These are phyloP conservation scores for Kryptolebias ocellatus DNA, from an alignment of 2,797 vertebrate genomes.

Conservation along the genomic window DNA sequence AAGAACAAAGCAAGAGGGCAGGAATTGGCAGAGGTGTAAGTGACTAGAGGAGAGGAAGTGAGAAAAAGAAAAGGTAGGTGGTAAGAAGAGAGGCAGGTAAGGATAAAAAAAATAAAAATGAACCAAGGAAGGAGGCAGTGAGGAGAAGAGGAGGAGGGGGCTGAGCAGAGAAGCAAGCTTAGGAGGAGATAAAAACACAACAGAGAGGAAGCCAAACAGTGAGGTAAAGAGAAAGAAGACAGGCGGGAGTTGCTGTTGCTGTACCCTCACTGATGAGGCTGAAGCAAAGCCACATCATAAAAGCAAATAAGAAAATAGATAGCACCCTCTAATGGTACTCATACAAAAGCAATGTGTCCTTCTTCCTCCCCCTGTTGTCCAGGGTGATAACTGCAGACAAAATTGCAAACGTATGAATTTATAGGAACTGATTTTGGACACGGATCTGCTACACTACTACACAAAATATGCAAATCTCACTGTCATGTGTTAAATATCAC, in stretches of 20 bases:
- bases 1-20: constrained; percentile 30
- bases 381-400: constrained; percentile 35
- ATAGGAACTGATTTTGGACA: too few species aligned
- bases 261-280: constrained; percentile 47
- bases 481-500: not conserved
- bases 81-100: constrained; percentile 22
- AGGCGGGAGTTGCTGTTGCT: constrained; percentile 49
- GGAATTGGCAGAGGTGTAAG: constrained; percentile 38
- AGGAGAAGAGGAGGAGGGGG: constrained; percentile 28
- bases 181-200: constrained; percentile 49
- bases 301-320: constrained; percentile 46
- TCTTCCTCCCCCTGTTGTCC: constrained; percentile 58
- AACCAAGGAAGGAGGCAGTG: constrained; percentile 24
- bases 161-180: constrained; percentile 29
- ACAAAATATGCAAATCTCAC: not conserved
- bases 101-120: constrained; percentile 30
- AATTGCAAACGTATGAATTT: not conserved
- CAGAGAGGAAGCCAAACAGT: constrained; percentile 40
- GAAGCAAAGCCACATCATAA: constrained; percentile 36
- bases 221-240: constrained; percentile 43
- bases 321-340: constrained; percentile 68
- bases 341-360: constrained; percentile 23
- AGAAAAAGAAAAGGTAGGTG: constrained; percentile 21
- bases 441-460: not conserved
- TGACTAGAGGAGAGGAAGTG: constrained; percentile 17